phyloP scores from a whole-genome alignment of 2,113 vertebrate species.

The Ursus arctos region DNA sequence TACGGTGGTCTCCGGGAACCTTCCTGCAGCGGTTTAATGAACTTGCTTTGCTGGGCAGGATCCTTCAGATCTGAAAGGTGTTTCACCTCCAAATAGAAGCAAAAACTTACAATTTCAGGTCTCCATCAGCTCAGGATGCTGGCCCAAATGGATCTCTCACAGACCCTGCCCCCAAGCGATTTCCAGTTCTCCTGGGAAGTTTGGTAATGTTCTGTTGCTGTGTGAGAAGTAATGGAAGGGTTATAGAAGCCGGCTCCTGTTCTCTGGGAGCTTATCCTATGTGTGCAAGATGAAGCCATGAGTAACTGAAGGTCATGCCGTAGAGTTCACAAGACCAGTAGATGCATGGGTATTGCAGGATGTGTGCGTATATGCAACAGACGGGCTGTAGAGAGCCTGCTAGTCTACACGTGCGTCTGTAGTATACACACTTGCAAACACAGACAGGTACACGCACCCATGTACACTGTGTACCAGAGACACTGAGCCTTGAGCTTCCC shows the following conservation, averaged over 20 bases:
- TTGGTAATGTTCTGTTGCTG: not conserved
- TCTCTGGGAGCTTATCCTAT: not conserved
- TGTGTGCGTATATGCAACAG: not conserved
- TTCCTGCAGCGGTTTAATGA: not conserved
- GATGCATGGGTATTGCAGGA: not conserved
- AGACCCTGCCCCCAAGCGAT: not conserved
- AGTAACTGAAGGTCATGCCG: not conserved
- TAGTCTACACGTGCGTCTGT: not conserved
- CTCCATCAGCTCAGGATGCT: not conserved
- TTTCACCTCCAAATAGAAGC: not conserved
- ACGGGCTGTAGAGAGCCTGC: not conserved
- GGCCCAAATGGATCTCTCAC: not conserved
- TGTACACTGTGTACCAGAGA: not conserved
- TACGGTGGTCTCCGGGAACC: not conserved
- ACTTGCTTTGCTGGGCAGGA: not conserved
- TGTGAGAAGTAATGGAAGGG: not conserved
- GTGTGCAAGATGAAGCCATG: not conserved
- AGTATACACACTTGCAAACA: accelerated
- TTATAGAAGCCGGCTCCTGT: not conserved
- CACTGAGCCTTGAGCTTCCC: not conserved
- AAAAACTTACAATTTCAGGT: not conserved
- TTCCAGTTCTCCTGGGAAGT: not conserved
- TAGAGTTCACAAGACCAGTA: not conserved
- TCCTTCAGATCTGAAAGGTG: not conserved
- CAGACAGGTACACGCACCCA: no score